phyloP scores from a whole-genome alignment of 2,797 vertebrate genomes.

The Chelmon rostratus region DNA sequence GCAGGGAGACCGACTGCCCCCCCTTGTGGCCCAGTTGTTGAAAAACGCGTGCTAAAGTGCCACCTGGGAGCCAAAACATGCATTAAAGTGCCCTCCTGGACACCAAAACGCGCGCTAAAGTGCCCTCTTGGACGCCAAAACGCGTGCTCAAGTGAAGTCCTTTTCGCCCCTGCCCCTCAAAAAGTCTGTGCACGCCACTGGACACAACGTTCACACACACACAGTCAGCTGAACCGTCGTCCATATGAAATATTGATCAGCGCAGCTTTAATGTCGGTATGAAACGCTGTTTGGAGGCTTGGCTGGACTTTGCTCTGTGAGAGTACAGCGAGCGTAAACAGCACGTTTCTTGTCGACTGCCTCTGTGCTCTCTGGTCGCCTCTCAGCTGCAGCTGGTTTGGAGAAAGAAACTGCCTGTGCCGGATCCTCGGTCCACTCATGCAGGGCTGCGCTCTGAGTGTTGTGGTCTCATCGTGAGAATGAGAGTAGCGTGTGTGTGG shows the following conservation, averaged over 20 bases:
- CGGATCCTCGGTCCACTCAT: no score
- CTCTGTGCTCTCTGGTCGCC: neutral
- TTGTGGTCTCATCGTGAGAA: constrained; percentile 11
- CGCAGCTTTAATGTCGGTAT: constrained; percentile 14
- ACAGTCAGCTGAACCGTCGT: neutral
- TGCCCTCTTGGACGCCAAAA: no score
- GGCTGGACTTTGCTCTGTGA: constrained; percentile 4
- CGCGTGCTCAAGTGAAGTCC: no score
- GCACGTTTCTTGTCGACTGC: neutral
- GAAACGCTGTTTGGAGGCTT: neutral
- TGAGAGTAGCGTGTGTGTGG: constrained; percentile 16
- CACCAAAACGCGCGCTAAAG: no score
- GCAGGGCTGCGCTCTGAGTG: neutral
- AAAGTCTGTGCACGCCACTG: no score
- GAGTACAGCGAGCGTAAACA: neutral
- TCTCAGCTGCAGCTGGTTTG: neutral
- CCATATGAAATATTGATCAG: neutral
- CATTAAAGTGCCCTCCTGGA: no score
- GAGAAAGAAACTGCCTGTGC: neutral
- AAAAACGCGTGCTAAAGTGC: no score
- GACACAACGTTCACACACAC: no score
- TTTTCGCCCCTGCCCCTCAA: no score
- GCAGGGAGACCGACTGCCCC: no score
- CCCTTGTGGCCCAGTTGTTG: no score
- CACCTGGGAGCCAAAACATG: no score